These are phyloP conservation scores for Caenorhabditis sp. DNA, from an alignment of 2,888 invertebrate genomes.

Conservation along the genomic window DNA sequence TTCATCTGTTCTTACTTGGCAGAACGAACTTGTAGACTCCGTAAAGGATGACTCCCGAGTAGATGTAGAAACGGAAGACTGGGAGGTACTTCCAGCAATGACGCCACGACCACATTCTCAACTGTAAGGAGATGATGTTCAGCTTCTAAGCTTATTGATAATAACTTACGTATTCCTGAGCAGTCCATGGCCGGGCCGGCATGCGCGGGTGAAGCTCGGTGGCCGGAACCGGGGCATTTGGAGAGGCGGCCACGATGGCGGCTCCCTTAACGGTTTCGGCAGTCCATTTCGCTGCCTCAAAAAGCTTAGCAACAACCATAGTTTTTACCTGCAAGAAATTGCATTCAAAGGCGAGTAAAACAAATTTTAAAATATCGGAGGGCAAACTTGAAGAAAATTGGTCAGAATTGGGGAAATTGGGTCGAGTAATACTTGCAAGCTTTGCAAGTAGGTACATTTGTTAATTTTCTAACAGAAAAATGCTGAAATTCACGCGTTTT, in stretches of 20 bases:
- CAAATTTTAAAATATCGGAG: no score
- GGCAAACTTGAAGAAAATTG: no score
- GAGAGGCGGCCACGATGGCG: conserved; percentile 68
- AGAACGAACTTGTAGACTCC: conserved; percentile 76
- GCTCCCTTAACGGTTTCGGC: conserved; percentile 73
- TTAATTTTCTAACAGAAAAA: background rate
- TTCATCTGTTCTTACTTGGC: conserved; percentile 66
- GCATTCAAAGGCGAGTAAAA: background rate
- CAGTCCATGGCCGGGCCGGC: conserved; percentile 75
- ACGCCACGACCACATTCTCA: conserved; percentile 77
- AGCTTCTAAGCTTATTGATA: background rate
- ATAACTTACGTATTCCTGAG: conserved; percentile 72
- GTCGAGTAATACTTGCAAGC: no score
- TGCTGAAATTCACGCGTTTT: background rate
- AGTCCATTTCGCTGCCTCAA: conserved; percentile 73
- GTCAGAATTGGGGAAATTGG: no score
- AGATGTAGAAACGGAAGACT: conserved; percentile 76
- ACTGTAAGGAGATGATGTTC: conserved; percentile 46
- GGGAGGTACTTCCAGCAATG: conserved; percentile 76
- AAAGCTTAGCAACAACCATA: conserved; percentile 73
- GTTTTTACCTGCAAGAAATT: conserved; percentile 40
- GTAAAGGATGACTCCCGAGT: conserved; percentile 75
- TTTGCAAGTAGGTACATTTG: no score
- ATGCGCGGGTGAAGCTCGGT: conserved; percentile 74
- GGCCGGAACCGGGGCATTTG: conserved; percentile 72